These are phyloP conservation scores for Drosophila nigricruria DNA, from an alignment of 2,888 invertebrate genomes.

Conservation along the genomic window DNA sequence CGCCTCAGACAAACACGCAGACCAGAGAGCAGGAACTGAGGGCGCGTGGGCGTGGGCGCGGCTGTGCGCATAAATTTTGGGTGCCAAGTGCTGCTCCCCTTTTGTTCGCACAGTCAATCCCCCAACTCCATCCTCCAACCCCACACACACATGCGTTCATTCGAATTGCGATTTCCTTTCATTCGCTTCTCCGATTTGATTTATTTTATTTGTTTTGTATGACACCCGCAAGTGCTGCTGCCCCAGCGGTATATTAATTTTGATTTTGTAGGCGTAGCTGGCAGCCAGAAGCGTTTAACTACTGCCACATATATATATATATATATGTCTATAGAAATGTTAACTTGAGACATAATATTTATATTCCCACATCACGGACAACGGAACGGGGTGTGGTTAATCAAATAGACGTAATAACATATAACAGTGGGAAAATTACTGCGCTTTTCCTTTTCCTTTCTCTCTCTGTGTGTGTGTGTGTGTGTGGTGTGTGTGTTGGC, in stretches of 20 bases:
- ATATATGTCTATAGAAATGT: conserved; percentile 31
- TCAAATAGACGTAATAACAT: conserved; percentile 54
- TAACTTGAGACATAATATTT: conserved; percentile 59
- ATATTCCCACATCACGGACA: conserved; percentile 54
- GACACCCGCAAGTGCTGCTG: conserved; percentile 82
- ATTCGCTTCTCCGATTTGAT: conserved; percentile 76
- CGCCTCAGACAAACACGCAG: conserved; percentile 27
- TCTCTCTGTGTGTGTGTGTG: neutral
- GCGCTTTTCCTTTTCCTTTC: neutral
- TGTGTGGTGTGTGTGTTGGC: conserved; percentile 2
- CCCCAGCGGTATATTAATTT: conserved; percentile 79
- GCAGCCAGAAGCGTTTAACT: conserved; percentile 59
- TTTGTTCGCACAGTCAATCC: conserved; percentile 17
- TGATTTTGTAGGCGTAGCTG: conserved; percentile 78
- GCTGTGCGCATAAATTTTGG: conserved; percentile 72
- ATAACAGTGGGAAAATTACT: conserved; percentile 37
- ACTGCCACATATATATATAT: neutral
- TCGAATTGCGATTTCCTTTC: conserved; percentile 72
- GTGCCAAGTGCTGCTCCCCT: conserved; percentile 60
- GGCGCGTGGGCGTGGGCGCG: conserved; percentile 62
- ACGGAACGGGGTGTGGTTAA: conserved; percentile 62
- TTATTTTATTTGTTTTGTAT: conserved; percentile 84
- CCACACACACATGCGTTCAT: conserved; percentile 61
- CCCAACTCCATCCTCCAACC: neutral
- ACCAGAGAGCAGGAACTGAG: conserved; percentile 15